Percentiles rank a stretch among this genome's conserved stretches.
Evolutionary conservation across 35 echinoderm and acorn worm species (phyloP).

Genomic region (Apostichopus japonicus): DNA sequence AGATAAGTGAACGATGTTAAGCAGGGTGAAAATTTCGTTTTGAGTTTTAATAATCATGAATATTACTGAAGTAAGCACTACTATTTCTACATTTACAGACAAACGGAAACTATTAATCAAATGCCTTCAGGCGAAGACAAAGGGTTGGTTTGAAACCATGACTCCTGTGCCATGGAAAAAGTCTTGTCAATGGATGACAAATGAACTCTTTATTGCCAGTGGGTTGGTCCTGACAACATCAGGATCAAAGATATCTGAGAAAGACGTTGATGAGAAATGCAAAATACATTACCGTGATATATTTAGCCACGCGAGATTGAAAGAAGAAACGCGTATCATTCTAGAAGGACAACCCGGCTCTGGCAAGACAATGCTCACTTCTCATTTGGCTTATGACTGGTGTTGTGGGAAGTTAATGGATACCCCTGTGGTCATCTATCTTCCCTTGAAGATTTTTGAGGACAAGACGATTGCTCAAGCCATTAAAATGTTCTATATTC

Average conservation of each 20-base stretch:
- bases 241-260: neutral
- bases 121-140: neutral
- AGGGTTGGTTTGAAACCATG: neutral
- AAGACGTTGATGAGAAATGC: neutral
- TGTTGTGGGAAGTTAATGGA: neutral
- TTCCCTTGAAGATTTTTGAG: constrained; percentile 18
- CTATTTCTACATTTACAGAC: neutral
- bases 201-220: constrained; percentile 3
- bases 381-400: neutral
- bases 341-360: neutral
- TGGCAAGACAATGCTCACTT: neutral
- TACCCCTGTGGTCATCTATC: neutral
- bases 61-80: no score
- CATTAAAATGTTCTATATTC: constrained; percentile 7
- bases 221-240: neutral
- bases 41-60: no score
- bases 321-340: neutral
- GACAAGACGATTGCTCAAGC: constrained; percentile 16
- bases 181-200: neutral
- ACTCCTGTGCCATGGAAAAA: no score
- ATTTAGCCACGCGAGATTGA: constrained; percentile 1
- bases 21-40: no score
- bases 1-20: no score
- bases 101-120: constrained; percentile 1
- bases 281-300: neutral